Evolutionary conservation across 2,888 invertebrate genomes (phyloP).

Genomic region (Drosophila phalerata): DNA sequence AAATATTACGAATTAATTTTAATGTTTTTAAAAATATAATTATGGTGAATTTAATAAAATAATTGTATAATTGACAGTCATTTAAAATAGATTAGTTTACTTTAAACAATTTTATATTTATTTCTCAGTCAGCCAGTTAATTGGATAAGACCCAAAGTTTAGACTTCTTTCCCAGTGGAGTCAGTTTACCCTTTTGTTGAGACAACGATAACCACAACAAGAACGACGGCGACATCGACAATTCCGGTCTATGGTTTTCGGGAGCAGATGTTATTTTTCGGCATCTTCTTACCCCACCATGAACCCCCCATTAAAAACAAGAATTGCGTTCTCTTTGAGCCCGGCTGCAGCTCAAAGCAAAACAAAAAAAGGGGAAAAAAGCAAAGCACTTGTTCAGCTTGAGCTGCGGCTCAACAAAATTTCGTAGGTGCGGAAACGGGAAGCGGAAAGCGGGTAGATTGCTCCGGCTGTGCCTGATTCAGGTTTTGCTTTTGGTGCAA

Average conservation of each 20-base stretch:
- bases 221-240: constrained; percentile 30
- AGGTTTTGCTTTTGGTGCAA: constrained; percentile 77
- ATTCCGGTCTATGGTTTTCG: constrained; percentile 68
- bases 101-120: neutral
- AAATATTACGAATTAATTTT: too few species aligned
- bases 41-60: neutral
- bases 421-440: constrained; percentile 47
- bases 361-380: constrained; percentile 31
- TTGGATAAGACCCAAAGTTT: neutral
- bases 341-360: constrained; percentile 50
- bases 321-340: constrained; percentile 38
- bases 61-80: neutral
- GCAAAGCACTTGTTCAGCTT: constrained; percentile 71
- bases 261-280: constrained; percentile 76
- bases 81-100: neutral
- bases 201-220: constrained; percentile 23
- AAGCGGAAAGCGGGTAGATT: constrained; percentile 26
- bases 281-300: constrained; percentile 26
- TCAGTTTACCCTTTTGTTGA: constrained; percentile 3
- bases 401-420: constrained; percentile 66
- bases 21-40: too few species aligned
- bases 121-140: neutral
- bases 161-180: neutral
- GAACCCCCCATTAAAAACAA: constrained; percentile 30
- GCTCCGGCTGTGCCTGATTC: constrained; percentile 65